Evolutionary conservation across 1,140 invertebrate species (phyloP).

Genomic region (Apis florea): DNA sequence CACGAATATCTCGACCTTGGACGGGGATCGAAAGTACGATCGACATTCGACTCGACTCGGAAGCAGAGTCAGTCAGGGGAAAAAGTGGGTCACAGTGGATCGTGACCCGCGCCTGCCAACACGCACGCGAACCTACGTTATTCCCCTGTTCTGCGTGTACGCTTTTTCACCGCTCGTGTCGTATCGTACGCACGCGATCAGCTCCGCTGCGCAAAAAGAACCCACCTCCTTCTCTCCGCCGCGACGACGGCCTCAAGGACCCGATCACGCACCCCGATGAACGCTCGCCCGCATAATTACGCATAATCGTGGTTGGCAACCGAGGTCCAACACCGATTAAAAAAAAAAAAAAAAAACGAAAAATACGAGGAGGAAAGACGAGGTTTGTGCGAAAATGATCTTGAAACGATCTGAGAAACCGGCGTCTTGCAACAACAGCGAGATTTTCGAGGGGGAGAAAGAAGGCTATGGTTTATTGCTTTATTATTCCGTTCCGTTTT

Average conservation of each 20-base stretch:
- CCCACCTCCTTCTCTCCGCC: neutral
- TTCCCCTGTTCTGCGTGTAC: slow-evolving; percentile 18
- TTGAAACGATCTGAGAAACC: too few species aligned
- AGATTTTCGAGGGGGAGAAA: neutral
- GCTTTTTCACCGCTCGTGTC: slow-evolving; percentile 6
- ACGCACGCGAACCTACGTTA: slow-evolving; percentile 34
- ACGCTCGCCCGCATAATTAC: slow-evolving; percentile 31
- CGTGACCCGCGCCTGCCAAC: neutral
- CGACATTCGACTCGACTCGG: neutral
- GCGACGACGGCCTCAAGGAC: slow-evolving; percentile 15
- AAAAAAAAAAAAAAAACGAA: too few species aligned
- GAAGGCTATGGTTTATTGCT: neutral
- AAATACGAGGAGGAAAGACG: too few species aligned
- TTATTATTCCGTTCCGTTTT: slow-evolving; percentile 10
- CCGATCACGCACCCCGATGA: slow-evolving; percentile 13
- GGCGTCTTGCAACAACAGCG: neutral
- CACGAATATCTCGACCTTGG: slow-evolving; percentile 18
- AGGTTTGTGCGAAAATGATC: too few species aligned
- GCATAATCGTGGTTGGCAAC: neutral
- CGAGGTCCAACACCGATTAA: too few species aligned
- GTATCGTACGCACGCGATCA: slow-evolving; percentile 42
- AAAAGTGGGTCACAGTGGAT: slow-evolving; percentile 38
- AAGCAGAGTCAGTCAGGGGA: neutral
- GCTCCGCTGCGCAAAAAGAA: slow-evolving; percentile 21
- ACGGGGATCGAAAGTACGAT: slow-evolving; percentile 6